phyloP scores from a whole-genome alignment of 2,797 vertebrate genomes.

The Acestrorhynchus altus region DNA sequence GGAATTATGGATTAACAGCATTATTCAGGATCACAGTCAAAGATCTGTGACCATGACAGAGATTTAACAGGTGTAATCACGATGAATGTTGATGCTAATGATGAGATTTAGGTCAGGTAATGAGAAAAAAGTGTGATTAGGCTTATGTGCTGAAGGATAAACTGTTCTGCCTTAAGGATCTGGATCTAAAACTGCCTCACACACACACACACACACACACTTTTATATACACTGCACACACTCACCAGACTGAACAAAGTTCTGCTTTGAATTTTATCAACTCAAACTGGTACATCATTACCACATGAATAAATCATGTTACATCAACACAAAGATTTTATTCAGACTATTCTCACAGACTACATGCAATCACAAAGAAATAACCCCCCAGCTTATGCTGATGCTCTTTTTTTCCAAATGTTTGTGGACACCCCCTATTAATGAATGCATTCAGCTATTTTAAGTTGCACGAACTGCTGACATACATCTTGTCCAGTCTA shows the following conservation, averaged over 20 bases:
- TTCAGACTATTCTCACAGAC: background rate
- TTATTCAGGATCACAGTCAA: slow-evolving; percentile 20
- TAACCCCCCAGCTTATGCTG: too few species aligned
- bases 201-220: background rate
- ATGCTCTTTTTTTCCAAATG: too few species aligned
- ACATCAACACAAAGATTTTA: background rate
- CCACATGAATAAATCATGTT: background rate
- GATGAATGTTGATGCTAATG: slow-evolving; percentile 8
- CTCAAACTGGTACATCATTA: background rate
- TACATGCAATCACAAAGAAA: too few species aligned
- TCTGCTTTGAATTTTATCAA: background rate
- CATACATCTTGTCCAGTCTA: too few species aligned
- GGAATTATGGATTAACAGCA: slow-evolving; percentile 32
- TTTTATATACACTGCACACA: background rate
- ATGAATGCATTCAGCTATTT: too few species aligned
- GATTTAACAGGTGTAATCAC: slow-evolving; percentile 17
- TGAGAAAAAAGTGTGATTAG: slow-evolving; percentile 1
- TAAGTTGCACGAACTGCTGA: too few species aligned
- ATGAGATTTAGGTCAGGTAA: slow-evolving; percentile 1
- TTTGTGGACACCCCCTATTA: too few species aligned
- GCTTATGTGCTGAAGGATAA: background rate
- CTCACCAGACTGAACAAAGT: background rate
- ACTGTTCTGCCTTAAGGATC: background rate
- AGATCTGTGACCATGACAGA: slow-evolving; percentile 21
- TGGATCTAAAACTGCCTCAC: background rate